Conservation (phyloP, 2,888 invertebrate species). For the Lasioglossum calceatum region DNA sequence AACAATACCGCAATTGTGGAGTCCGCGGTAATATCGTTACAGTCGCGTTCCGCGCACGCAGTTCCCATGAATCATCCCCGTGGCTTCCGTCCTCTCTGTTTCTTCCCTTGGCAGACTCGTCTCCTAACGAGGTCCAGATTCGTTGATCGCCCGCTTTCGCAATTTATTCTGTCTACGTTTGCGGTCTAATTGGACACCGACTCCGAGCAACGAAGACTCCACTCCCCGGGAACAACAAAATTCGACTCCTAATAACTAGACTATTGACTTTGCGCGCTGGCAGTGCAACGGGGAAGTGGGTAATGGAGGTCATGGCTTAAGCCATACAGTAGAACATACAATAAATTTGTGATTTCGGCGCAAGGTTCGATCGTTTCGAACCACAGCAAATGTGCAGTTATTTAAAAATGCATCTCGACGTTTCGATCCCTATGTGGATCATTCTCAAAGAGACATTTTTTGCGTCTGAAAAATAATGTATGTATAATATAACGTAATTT, state of each 20-base stretch:
- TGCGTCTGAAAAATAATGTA: too few species aligned
- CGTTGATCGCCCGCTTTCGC: neutral
- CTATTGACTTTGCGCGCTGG: neutral
- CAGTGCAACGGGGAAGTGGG: neutral
- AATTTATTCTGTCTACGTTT: constrained; percentile 3
- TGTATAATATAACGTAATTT: too few species aligned
- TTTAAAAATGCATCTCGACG: too few species aligned
- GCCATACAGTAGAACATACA: neutral
- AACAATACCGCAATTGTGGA: constrained; percentile 70
- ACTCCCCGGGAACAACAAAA: neutral
- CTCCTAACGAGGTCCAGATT: constrained; percentile 22
- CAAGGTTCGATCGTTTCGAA: too few species aligned
- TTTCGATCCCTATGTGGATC: too few species aligned
- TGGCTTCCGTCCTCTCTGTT: constrained; percentile 16
- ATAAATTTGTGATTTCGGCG: too few species aligned
- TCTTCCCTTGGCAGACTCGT: neutral
- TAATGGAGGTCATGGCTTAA: neutral
- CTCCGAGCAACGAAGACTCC: neutral
- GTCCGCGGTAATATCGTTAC: constrained; percentile 65
- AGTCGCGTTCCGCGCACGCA: constrained; percentile 40
- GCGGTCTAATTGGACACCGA: constrained; percentile 1
- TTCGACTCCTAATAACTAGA: neutral
- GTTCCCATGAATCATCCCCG: constrained; percentile 71
- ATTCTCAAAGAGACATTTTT: too few species aligned
- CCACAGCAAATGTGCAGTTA: too few species aligned